A percentile compares a stretch with the other conserved stretches of the same genome.
Conservation (phyloP, 2,113 vertebrate species). For the Trematomus loennbergii region DNA sequence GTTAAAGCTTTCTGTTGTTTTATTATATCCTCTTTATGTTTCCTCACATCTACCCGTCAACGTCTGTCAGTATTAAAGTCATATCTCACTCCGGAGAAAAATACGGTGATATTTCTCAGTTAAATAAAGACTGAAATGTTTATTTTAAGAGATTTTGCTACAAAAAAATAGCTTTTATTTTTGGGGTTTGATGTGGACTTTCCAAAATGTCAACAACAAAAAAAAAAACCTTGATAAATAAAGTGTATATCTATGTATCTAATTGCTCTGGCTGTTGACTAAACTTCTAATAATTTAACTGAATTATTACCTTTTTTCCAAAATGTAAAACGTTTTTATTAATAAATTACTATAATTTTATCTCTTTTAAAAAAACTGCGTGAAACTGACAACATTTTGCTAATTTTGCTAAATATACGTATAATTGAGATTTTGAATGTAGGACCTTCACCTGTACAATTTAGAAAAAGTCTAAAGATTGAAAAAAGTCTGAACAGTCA, state of each 20-base stretch:
- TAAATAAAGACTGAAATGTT: neutral
- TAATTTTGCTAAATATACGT: no score
- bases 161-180: neutral
- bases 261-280: neutral
- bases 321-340: neutral
- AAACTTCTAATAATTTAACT: no score
- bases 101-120: neutral
- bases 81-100: conserved; percentile 21
- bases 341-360: neutral
- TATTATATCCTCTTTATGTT: no score
- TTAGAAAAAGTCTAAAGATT: no score
- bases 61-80: conserved; percentile 42
- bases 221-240: neutral
- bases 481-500: no score
- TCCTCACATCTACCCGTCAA: neutral
- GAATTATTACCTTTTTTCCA: neutral
- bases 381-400: no score
- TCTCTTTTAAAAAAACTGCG: no score
- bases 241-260: neutral
- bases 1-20: neutral
- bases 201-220: no score
- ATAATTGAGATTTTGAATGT: no score
- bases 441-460: no score
- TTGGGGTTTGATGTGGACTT: no score
- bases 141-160: neutral